Base-by-base conservation (phyloP, 2,888 invertebrate species). In the Mesorhabditis sp. region DNA sequence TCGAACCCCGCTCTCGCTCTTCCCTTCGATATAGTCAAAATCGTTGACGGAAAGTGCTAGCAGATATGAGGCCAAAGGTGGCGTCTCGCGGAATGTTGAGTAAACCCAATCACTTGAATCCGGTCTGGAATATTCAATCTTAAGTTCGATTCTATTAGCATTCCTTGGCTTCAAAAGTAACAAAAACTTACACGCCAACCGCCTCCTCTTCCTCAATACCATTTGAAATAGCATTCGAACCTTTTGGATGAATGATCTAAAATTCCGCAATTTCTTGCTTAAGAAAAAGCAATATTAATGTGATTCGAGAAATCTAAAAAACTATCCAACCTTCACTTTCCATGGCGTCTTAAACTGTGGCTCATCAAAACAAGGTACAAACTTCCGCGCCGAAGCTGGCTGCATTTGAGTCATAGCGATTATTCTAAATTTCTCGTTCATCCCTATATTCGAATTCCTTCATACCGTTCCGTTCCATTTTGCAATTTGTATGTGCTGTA, bases 1-100 rank as follows among this genome's bases (percentile, higher is more conserved):
- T 65, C 90, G 89, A 73, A 90, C 88, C 77, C 90, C 89, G 84
- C 90, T 88, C 80, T 88, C 87, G 2, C 91, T 91, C 79, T 88
- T 86, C 68, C 89, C 89, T 80, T 87, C 90, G 77, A 88, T 90
- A 83, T 89, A 90, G 85, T 73, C 90, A 87, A 91, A 91, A 75
- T 94, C 92, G 85, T 93, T 93, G 2, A 94, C 92, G 0, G 93
- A 91, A 77, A 93, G 90, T 0, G 93, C 92, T 78, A 93, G 92
- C 7, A 93, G 87, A 86, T 94, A 94, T 0, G 93, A 93, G 70
- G 93, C 91, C 93, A 94, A 94, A 86, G 80, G 81, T 4, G 87
- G 86, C 41, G 86, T 86, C 43, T 75, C 73, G 62, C 85, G 79
- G 72, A 80, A 84, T 4, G 89, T 87, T 82, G 92, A 92, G 89